Percentiles rank a stretch among this genome's conserved stretches.
These are phyloP conservation scores for Drosophila rufa DNA, from an alignment of 1,140 invertebrate genomes.

Conservation along the genomic window DNA sequence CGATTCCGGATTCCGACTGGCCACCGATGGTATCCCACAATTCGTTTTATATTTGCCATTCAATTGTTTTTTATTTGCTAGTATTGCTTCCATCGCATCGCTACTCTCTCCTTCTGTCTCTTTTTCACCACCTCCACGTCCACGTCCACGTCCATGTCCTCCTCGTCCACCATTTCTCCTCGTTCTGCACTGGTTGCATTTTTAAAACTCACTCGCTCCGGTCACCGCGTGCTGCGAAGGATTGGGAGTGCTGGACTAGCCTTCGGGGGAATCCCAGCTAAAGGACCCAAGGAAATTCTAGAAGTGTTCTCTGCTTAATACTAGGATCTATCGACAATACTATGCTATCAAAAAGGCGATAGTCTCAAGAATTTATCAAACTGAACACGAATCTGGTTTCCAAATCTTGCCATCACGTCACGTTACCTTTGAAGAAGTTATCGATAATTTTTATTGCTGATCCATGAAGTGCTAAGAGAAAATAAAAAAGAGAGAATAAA, in stretches of 20 bases:
- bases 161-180: not conserved
- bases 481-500: too few relatives aligned
- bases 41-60: conserved; percentile 60
- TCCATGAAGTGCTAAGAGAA: too few relatives aligned
- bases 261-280: not conserved
- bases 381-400: too few relatives aligned
- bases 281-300: not conserved
- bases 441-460: too few relatives aligned
- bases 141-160: not conserved
- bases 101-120: conserved; percentile 5
- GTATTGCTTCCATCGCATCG: conserved; percentile 29
- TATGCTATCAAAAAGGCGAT: too few relatives aligned
- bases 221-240: conserved; percentile 7
- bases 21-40: conserved; percentile 43
- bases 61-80: conserved; percentile 57
- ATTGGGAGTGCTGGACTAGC: not conserved
- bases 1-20: conserved; percentile 2
- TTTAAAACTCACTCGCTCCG: conserved; percentile 45
- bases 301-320: too few relatives aligned
- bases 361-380: too few relatives aligned
- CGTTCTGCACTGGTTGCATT: conserved; percentile 57
- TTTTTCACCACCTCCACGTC: conserved; percentile 16
- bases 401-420: too few relatives aligned
- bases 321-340: too few relatives aligned
- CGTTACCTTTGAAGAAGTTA: too few relatives aligned